Evolutionary conservation across 2,888 invertebrate genomes (phyloP), one percentile per base, ranked within the genome.

Genomic region (Drosophila affinis): DNA sequence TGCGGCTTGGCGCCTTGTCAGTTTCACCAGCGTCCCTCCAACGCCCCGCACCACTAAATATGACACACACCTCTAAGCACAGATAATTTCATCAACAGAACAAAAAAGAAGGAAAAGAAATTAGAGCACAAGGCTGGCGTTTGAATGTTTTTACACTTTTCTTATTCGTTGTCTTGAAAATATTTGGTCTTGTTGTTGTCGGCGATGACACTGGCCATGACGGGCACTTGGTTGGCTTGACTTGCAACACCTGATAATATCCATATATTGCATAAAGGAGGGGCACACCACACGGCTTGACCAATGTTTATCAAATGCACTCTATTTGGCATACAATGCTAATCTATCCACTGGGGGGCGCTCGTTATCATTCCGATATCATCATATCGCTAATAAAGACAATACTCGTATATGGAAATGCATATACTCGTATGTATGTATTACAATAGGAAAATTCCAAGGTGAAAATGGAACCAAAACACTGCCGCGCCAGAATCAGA

Each of bases 171-270:
- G 6, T 24, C 44, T 44, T 24, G 12, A 34, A 34, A 12, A 12
- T 14, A 39, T 39, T 14, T 39, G 39, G 6, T 39, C 14, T 39
- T 39, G 39, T 6, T 14, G 14, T 14, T 14, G 46, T 54, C 46
- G 34, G 49, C 48, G 27, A 27, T 45, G 27, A 45, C 60, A 53
- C 44, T 24, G 17, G 47, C 29, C 29, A 29, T 62, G 57, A 63
- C 57, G 52, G 58, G 52, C 63, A 63, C 56, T 63, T 63, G 45
- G 32, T 58, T 51, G 63, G 58, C 63, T 63, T 55, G 54, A 24
- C 39, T 48, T 18, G 46, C 39, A 39, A 6, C 39, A 39, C 39
- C 39, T 39, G 39, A 39, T n/a, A 39, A 39, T 39, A n/a, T n/a
- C 14, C 14, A 14, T n/a, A 39, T 39, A 7, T n/a, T 29, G 29